Base-by-base conservation (phyloP, 2,888 invertebrate species). In the Lordiphosa andalusiaca region DNA sequence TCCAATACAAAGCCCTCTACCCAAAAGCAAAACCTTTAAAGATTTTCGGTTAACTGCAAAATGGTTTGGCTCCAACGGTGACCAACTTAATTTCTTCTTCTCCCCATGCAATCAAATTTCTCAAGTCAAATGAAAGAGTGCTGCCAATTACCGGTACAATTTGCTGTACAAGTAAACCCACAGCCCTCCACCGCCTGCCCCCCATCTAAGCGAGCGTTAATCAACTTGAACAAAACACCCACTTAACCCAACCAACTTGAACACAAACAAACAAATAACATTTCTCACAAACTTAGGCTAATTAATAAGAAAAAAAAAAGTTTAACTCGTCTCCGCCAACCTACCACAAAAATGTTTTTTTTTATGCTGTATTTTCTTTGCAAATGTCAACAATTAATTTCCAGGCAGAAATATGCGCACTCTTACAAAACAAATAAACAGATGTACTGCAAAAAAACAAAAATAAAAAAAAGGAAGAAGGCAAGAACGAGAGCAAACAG, bases 341-440 rank as follows among this genome's bases (percentile, higher is more conserved):
- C 54, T 63, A 59, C 21, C 25, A 16, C 21, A 67, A 58, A 42
- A 50, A 58, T 48, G 23, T 56, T 53, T 7, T 37, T 44, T 46
- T 55, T 37, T 49, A 13, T 21, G 33, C 39, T 35, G 49, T 44
- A 49, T 50, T 39, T 37, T 61, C 52, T 35, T 60, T 59, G 67
- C 60, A 67, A 65, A 65, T 65, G 60, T 65, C 64, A 65, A 67
- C 64, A 65, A 65, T 65, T 67, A 65, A 65, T 65, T 65, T 65
- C 42, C 44, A 65, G 67, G 52, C 52, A 35, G 49, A 42, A 64
- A 67, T 63, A 63, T 66, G 63, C 63, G 59, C 59, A 66, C 66
- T 65, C 63, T 66, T 33, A 41, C 51, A 50, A 47, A 42, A 48
- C 39, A 67, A 64, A 67, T 60, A 64, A 67, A 64, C 48, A 63